phyloP scores from a whole-genome alignment of 2,888 invertebrate genomes.

The Drosophila kambysellisi region DNA sequence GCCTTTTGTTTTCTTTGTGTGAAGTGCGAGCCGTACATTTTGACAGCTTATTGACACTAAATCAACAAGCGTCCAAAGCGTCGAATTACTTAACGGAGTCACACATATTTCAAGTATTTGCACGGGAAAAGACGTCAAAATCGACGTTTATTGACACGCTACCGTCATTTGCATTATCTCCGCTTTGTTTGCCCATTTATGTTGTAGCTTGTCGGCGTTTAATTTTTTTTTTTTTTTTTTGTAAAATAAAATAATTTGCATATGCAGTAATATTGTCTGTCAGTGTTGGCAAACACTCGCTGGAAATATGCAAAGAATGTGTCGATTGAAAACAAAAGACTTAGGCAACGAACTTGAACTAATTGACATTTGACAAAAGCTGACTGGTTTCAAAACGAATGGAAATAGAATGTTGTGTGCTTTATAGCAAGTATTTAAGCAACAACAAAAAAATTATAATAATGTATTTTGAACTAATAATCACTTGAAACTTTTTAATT shows the following conservation, averaged over 20 bases:
- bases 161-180: conserved; percentile 53
- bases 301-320: conserved; percentile 11
- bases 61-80: conserved; percentile 36
- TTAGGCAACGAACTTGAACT: conserved; percentile 61
- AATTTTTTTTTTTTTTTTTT: neutral
- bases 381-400: neutral
- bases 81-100: conserved; percentile 23
- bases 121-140: conserved; percentile 44
- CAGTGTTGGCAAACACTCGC: conserved; percentile 6
- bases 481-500: neutral
- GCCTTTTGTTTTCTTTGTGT: conserved; percentile 66
- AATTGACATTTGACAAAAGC: conserved; percentile 24
- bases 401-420: neutral
- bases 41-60: conserved; percentile 80
- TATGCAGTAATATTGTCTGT: conserved; percentile 11
- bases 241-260: conserved; percentile 13
- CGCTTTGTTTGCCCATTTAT: conserved; percentile 29
- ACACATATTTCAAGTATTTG: conserved; percentile 46
- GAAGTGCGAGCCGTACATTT: conserved; percentile 72
- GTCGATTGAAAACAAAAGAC: conserved; percentile 61
- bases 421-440: neutral
- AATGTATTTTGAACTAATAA: neutral
- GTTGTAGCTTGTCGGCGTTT: conserved; percentile 2
- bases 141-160: conserved; percentile 65
- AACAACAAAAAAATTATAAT: neutral